Percentiles rank a stretch among this genome's conserved stretches.
Conservation (phyloP, 2,113 vertebrate genomes). For the Apistogramma diplotaenia region DNA sequence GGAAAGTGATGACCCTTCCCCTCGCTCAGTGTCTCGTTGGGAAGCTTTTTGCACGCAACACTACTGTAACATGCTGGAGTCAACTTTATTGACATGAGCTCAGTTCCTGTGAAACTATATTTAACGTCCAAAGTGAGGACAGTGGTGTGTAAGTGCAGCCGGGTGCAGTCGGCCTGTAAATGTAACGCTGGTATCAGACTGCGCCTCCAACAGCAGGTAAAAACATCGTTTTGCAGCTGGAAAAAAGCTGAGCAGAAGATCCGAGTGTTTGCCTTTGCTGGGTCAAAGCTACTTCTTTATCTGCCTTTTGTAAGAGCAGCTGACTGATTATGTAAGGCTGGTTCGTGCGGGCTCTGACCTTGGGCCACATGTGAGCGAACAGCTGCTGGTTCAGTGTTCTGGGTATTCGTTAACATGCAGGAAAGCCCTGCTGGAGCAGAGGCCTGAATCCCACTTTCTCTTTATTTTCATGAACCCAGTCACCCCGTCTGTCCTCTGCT, state of each 20-base stretch:
- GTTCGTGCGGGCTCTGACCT: slow-evolving; percentile 24
- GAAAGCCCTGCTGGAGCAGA: slow-evolving; percentile 7
- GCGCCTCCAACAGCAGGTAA: background rate
- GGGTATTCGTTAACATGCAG: slow-evolving; percentile 21
- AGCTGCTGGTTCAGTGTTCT: slow-evolving; percentile 13
- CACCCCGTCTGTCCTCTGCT: slow-evolving; percentile 29
- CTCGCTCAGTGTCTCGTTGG: background rate
- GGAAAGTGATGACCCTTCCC: background rate
- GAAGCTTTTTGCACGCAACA: background rate
- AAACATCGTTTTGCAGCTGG: background rate
- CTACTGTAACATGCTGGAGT: background rate
- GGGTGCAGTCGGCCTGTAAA: background rate
- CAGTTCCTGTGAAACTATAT: background rate
- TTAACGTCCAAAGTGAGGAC: background rate
- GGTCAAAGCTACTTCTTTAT: background rate
- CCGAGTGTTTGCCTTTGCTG: background rate
- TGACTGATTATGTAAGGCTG: slow-evolving; percentile 37
- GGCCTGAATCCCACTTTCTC: background rate
- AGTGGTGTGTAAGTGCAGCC: background rate
- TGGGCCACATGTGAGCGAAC: slow-evolving; percentile 27
- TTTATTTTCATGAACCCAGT: slow-evolving; percentile 8
- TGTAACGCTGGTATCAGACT: background rate
- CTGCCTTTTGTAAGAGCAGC: slow-evolving; percentile 1
- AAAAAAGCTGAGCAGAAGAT: too few relatives aligned
- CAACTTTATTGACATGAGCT: background rate